A percentile compares a stretch with the other conserved stretches of the same genome.
Conservation (phyloP, 2,113 vertebrate species). For the Scortum barcoo region DNA sequence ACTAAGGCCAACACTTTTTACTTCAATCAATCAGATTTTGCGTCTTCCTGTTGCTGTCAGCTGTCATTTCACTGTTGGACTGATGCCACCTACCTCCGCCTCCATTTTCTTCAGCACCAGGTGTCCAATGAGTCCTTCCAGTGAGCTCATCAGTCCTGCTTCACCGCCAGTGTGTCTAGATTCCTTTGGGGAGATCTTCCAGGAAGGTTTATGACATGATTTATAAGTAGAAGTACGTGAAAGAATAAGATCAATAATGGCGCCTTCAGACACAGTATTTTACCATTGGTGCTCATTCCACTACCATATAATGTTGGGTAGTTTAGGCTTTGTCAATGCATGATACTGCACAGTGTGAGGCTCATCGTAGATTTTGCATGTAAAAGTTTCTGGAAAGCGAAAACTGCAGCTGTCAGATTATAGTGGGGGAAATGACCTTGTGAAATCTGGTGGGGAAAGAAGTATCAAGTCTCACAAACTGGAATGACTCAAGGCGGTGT, state of each 20-base stretch:
- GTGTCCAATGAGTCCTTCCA: neutral
- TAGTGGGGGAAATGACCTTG: conserved; percentile 28
- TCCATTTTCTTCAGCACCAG: neutral
- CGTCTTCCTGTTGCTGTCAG: neutral
- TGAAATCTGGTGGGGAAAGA: conserved; percentile 27
- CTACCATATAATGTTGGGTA: neutral
- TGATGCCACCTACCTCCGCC: neutral
- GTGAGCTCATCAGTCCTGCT: neutral
- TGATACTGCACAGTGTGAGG: conserved; percentile 1
- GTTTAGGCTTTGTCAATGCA: neutral
- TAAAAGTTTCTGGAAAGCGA: conserved; percentile 16
- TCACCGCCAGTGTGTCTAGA: too few relatives aligned
- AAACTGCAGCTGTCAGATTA: conserved; percentile 53
- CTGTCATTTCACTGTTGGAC: neutral
- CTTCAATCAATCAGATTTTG: too few relatives aligned
- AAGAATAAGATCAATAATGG: too few relatives aligned
- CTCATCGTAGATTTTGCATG: conserved; percentile 1
- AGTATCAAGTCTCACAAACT: conserved; percentile 41
- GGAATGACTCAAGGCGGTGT: conserved; percentile 21
- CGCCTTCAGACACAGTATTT: neutral
- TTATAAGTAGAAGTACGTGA: neutral
- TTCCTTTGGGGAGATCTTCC: too few relatives aligned
- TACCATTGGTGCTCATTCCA: neutral
- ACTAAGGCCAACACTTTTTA: neutral
- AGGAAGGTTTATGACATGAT: too few relatives aligned